Evolutionary conservation across 2,797 vertebrate genomes (phyloP), one percentile per base, ranked within the genome.

Genomic region (Acanthiza pusilla): DNA sequence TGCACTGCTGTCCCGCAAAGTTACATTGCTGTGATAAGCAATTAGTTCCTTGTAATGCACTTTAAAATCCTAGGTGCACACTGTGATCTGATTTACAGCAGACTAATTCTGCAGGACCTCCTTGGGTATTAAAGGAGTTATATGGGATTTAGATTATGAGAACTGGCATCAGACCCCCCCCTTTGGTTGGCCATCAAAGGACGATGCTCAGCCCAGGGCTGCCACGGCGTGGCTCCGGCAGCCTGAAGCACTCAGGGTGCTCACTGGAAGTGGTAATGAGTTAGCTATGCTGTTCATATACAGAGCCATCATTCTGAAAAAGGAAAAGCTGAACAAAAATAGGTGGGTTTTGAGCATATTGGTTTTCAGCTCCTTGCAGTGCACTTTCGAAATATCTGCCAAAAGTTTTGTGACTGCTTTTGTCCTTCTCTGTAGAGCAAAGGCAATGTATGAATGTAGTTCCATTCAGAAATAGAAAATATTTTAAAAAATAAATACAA

Each of bases 51-150:
- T 18, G 8, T 93, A 87, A 72, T 54, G 50, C 63, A 74, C 82
- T 91, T 82, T 54, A 63, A 82, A 85, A 27, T 79, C 68, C 50
- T 58, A 20, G 88, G 83, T 74, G 84, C 57, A 34, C 43, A 11
- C 53, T 77, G 67, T 90, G 83, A 93, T 94, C 85, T 91, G 89
- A 94, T 95, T 93, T 93, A 57, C 30, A 3, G 73, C 9, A 0
- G 72, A 57, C 60, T 92, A 70, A 96, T 74, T 68, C 81, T 12
- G 3, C 32, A 47, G 86, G 67, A 53, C 83, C 86, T 92, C 53
- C 42, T 67, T 63, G 71, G 21, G 86, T 73, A 82, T 93, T 95
- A 94, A 82, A 78, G 51, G 83, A 85, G 57, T 84, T 93, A 68
- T 10, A 29, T 42, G 71, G 63, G 83, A 94, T 96, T 95, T 95